Percentiles rank a stretch among this genome's conserved stretches.
phyloP scores from a whole-genome alignment of 2,797 vertebrate genomes.

The Manis javanica region DNA sequence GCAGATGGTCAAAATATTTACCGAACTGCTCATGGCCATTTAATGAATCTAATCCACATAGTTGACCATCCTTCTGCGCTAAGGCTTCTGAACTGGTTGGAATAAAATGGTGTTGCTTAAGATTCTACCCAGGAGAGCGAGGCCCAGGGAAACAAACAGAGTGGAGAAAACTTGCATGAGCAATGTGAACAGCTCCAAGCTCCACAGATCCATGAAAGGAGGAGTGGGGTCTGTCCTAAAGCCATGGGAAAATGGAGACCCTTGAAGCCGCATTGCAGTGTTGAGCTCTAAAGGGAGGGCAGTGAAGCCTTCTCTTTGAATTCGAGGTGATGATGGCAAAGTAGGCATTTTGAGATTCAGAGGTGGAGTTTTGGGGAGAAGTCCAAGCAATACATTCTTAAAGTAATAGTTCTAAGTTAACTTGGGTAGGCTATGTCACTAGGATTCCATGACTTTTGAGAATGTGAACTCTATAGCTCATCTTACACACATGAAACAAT shows the following conservation, averaged over 20 bases:
- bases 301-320: background rate
- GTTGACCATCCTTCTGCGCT: background rate
- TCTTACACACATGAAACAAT: background rate
- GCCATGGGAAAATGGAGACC: background rate
- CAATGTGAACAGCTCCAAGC: background rate
- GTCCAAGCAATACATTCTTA: background rate
- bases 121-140: background rate
- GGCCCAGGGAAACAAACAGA: background rate
- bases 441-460: background rate
- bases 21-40: background rate
- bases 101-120: background rate
- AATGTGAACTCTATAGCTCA: background rate
- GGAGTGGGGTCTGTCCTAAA: background rate
- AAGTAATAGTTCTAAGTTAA: background rate
- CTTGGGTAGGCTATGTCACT: background rate
- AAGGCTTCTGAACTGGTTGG: background rate
- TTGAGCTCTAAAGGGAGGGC: background rate
- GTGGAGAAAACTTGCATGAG: background rate
- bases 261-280: background rate
- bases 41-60: background rate
- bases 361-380: background rate
- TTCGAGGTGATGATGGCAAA: background rate
- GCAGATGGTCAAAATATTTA: background rate
- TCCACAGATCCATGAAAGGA: background rate
- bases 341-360: background rate